phyloP scores from a whole-genome alignment of 2,888 invertebrate genomes.

The Pyrgus malvae region DNA sequence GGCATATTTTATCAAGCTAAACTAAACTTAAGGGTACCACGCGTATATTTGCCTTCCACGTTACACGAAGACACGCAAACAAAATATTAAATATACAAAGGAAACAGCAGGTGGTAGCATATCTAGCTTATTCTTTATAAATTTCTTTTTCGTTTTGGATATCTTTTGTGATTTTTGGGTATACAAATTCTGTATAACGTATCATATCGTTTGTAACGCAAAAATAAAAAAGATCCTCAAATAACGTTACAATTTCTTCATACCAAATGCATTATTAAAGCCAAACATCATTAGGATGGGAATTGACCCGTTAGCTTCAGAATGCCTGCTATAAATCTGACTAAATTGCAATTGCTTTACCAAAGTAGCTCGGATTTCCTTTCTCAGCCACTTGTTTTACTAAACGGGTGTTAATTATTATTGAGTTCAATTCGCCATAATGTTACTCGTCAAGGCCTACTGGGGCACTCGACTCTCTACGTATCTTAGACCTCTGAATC shows the following conservation, averaged over 20 bases:
- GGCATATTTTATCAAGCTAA: too few species aligned
- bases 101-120: too few species aligned
- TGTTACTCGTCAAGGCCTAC: constrained; percentile 53
- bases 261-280: background rate
- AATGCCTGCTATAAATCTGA: constrained; percentile 12
- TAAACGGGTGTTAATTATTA: constrained; percentile 24
- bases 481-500: constrained; percentile 40
- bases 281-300: background rate
- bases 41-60: too few species aligned
- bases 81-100: too few species aligned
- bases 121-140: too few species aligned
- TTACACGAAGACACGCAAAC: too few species aligned
- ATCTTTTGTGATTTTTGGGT: too few species aligned
- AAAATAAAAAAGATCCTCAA: too few species aligned
- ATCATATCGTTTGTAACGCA: too few species aligned
- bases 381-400: constrained; percentile 19
- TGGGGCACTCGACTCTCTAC: constrained; percentile 29
- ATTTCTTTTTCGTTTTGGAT: too few species aligned
- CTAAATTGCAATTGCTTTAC: constrained; percentile 11
- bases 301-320: constrained; percentile 4
- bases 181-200: too few species aligned
- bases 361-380: constrained; percentile 18
- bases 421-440: constrained; percentile 36
- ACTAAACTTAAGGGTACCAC: too few species aligned
- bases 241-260: background rate